Conservation (phyloP, 2,888 invertebrate species). For the Xanthostigma xanthostigma region DNA sequence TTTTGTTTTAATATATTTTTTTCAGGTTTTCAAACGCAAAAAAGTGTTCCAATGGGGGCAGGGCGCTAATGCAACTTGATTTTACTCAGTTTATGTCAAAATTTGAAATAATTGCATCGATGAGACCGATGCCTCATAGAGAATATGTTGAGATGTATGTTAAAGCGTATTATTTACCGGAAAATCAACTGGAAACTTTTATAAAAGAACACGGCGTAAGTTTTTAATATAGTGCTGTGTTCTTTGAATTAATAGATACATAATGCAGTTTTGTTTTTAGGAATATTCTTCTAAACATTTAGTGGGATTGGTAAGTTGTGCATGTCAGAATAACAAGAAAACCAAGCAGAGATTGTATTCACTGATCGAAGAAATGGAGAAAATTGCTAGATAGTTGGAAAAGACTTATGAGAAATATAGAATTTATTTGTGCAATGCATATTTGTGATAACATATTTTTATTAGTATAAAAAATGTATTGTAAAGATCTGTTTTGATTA, state of each 20-base stretch:
- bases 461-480: too few species aligned
- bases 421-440: too few species aligned
- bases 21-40: constrained; percentile 77
- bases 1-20: too few species aligned
- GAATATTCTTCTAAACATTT: constrained; percentile 86
- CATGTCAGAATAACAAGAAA: constrained; percentile 79
- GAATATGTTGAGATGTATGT: constrained; percentile 89
- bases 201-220: constrained; percentile 61
- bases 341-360: constrained; percentile 62
- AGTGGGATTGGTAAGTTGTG: constrained; percentile 65
- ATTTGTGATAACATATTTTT: too few species aligned
- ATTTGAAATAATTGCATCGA: constrained; percentile 68
- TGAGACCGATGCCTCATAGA: constrained; percentile 74
- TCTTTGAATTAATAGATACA: background rate
- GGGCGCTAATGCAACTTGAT: constrained; percentile 96
- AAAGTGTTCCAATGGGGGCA: constrained; percentile 90
- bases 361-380: constrained; percentile 45
- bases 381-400: constrained; percentile 4
- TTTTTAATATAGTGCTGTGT: constrained; percentile 4
- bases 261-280: constrained; percentile 26
- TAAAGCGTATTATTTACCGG: constrained; percentile 90
- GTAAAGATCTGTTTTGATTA: too few species aligned
- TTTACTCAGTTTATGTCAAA: constrained; percentile 88
- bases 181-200: constrained; percentile 78
- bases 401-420: too few species aligned